Evolutionary conservation across 1,140 invertebrate species (phyloP), one percentile per base, ranked within the genome.

Genomic region (Calliopsis andreniformis): DNA sequence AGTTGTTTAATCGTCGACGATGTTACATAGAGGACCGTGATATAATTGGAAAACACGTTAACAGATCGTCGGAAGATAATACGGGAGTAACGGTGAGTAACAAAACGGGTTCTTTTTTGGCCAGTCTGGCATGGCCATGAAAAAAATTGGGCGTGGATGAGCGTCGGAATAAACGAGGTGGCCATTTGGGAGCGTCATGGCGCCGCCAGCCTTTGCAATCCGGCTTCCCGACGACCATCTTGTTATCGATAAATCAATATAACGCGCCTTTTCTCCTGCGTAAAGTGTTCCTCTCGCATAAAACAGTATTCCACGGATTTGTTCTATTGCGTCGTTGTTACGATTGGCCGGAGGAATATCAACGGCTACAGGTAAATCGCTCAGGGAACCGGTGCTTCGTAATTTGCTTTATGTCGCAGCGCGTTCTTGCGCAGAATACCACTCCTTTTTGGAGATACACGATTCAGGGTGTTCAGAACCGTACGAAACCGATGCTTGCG

Each of bases 191-290:
- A 68, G 71, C 78, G 80, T 78, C 69, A 88, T 88, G 87, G 88
- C 87, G 87, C 39, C 73, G 80, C 86, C 78, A 80, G 82, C 77
- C 83, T 87, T 85, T 70, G 82, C 81, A 82, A 61, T 89, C 72
- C 77, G 82, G 81, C 84, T 82, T 86, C 76, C 78, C 59, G 83
- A 87, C 88, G 84, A 89, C 88, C 87, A 88, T 89, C 83, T 89
- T 89, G 85, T 81, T 82, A 81, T 85, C 86, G 86, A 83, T 79
- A 86, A 87, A 89, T 89, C 87, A 80, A 89, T 89, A 87, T 79
- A 83, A 61, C 83, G 78, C 76, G 78, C 63, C 70, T 75, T 68
- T 80, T 35, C 35, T 56, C 28, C 64, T 80, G 56, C 30, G 68
- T 53, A 64, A 10, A 70, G 59, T 53, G 56, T 83, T 70, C 63